Base-by-base conservation (phyloP, 2,888 invertebrate genomes). In the Eilema depressum region DNA sequence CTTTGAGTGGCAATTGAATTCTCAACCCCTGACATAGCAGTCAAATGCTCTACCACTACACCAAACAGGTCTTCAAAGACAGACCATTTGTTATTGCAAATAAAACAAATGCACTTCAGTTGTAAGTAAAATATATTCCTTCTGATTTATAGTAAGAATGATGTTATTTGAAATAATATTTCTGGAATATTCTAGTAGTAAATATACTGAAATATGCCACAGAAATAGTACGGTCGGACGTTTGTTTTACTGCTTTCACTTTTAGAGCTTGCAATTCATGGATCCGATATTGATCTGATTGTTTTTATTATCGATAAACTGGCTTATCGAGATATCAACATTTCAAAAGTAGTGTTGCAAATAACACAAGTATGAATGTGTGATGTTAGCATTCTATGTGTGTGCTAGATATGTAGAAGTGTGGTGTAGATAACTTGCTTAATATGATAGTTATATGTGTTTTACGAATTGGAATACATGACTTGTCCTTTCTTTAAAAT, bases 151-250 rank as follows among this genome's bases (percentile, higher is more conserved):
- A 25, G 30, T 17, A n/a, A 8, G 10, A 41, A n/a, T 30, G 25
- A 41, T 71, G 67, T 71, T 70, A 33, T 63, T 70, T 47, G 25
- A 63, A 71, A 67, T 26, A 71, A 71, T 63, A 71, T 71, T 57
- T 67, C 67, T 67, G 28, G 59, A 63, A 70, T 68, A 63, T 64
- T 71, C 53, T 66, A 56, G 63, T 47, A 62, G 28, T 70, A 30
- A 59, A 69, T 66, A 66, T 60, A 11, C 20, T 41, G 30, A 63
- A 20, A 30, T 69, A 63, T 57, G 12, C 28, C 28, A 30, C 59
- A 41, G 28, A 63, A 63, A 63, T 68, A 68, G 37, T 62, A 23
- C 17, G 33, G 53, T 25, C 12, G 7, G 56, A 20, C 37, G 33
- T 53, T 56, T 23, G 23, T 20, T 33, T 62, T 60, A 66, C 12